Conservation (phyloP, 2,113 vertebrate genomes). For the Calidris pugnax region DNA sequence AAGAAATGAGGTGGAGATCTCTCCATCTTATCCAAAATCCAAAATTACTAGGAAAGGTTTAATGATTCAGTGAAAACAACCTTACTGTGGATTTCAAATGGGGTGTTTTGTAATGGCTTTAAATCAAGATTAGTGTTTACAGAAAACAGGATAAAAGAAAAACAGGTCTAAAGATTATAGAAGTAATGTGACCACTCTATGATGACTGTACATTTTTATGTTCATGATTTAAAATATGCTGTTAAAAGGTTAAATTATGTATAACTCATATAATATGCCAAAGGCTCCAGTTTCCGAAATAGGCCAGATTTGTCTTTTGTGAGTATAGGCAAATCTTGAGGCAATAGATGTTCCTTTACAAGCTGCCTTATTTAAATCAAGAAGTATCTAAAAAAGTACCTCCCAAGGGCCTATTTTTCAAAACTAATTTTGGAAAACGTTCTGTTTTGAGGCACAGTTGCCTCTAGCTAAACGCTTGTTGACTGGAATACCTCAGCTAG, state of each 20-base stretch:
- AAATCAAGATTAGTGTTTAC: not conserved
- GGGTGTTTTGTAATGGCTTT: fast-evolving
- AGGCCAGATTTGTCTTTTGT: not conserved
- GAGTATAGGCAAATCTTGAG: not conserved
- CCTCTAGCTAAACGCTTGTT: slow-evolving; percentile 20
- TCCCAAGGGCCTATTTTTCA: slow-evolving; percentile 37
- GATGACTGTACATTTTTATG: not conserved
- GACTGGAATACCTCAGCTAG: slow-evolving; percentile 7
- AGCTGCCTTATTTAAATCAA: slow-evolving; percentile 33
- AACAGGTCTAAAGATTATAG: not conserved
- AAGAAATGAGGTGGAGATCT: not conserved
- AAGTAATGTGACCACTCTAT: not conserved
- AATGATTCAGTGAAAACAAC: not conserved
- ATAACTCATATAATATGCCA: not conserved
- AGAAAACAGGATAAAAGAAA: not conserved
- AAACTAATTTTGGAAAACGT: slow-evolving; percentile 46
- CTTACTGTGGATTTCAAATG: not conserved
- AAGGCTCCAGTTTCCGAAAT: not conserved
- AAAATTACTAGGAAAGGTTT: not conserved
- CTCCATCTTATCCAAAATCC: not conserved
- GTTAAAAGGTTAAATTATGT: slow-evolving; percentile 31
- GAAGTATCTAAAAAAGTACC: not conserved
- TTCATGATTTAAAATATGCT: not conserved
- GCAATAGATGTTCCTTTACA: slow-evolving; percentile 40
- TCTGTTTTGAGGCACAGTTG: slow-evolving; percentile 30